Evolutionary conservation across 2,797 vertebrate genomes (phyloP), one percentile per base, ranked within the genome.

Genomic region (Acestrorhynchus altus): DNA sequence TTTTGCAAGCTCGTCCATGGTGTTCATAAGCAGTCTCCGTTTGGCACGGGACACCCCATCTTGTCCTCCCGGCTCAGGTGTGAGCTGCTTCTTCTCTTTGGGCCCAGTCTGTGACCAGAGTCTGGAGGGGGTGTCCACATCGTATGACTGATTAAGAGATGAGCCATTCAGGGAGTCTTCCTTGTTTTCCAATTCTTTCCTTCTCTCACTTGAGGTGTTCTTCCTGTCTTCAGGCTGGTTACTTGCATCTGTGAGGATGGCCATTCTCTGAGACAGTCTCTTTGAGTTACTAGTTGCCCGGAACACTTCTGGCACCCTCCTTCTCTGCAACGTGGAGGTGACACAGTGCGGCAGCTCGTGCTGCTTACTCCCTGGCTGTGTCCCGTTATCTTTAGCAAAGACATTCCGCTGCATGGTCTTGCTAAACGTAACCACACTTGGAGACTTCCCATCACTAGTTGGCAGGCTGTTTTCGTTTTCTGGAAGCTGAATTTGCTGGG

Each of bases 21-120:
- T 42, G 6, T 90, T 88, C 91, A 93, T 92, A 15, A 92, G 82
- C 40, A 94, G 88, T 61, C 90, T 90, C 11, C 93, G 89, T 81
- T 93, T 94, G 78, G 92, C 92, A 59, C 86, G 90, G 24, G 83
- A 87, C 0, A 44, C 20, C 2, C 75, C 82, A 0, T 71, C 83
- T 7, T 88, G 86, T 57, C 77, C 81, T 22, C 81, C 88, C 7
- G 4, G 64, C 67, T 91, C 88, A 12, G 90, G 90, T 28, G 90
- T 91, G 76, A 89, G 67, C 47, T 82, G 72, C 13, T 81, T 83
- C 13, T 81, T 83, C 54, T 74, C 83, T 56, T 56, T 74, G 69
- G 78, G 52, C 26, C 64, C 77, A 1, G 86, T 83, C 1, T 78
- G 83, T 40, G 86, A 46, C 93, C 91, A 92, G 49, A 92, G 83